Base-by-base conservation (phyloP, 2,797 vertebrate species). In the Notolepis coatsorum region DNA sequence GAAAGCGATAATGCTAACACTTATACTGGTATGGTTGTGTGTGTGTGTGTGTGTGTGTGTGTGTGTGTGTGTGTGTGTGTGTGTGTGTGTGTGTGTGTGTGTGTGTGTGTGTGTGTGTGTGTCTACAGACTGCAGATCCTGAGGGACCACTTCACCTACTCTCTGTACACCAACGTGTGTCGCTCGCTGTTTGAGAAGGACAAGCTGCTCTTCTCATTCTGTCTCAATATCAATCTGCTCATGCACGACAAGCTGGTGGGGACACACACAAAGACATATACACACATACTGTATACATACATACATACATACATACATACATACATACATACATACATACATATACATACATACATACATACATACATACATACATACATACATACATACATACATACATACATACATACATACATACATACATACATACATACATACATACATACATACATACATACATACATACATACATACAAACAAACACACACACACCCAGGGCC, bases 121-220 rank as follows among this genome's bases (percentile, higher is more conserved):
- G 3, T 57, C n/a, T 70, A 5, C 72, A 96, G 96, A 77, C 80
- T 97, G 28, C 91, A 93, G 61, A 95, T 94, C 79, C 92, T 98
- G 61, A 92, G 78, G 84, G 93, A 97, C 64, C 92, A 95, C 79
- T 97, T 98, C 62, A 96, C 95, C 7, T 96, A 95, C 54, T 86
- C 92, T 0, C 89, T 96, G 15, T 96, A 95, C 2, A 79, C 93
- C 59, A 96, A 94, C 15, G 81, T 97, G 63, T 96, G 95, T 62
- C 91, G 93, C 17, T 97, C 95, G 0, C 91, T 96, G 31, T 96
- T 97, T 82, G 96, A 96, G 85, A 97, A 96, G 85, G 95, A 97
- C 76, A 97, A 96, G 72, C 88, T 96, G 45, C 94, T 97, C 20
- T 97, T 97, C 75, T 96, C 95, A 69, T 95, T 96, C 77, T 92